Percentiles rank a stretch among this genome's conserved stretches.
Conservation (phyloP, 2,797 vertebrate genomes). For the Simalia tracyae region DNA sequence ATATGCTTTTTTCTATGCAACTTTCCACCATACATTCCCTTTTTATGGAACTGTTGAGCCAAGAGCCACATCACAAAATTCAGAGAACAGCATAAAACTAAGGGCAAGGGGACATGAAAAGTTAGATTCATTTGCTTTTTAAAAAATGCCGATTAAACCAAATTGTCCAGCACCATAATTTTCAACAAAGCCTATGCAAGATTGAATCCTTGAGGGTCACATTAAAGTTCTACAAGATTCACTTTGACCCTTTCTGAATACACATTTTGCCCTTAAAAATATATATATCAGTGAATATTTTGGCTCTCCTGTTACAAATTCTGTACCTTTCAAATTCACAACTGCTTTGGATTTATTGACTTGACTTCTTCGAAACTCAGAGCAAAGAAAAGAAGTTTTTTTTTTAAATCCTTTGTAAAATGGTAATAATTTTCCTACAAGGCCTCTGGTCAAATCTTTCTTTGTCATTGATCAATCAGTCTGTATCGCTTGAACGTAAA, state of each 20-base stretch:
- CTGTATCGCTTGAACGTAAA: slow-evolving; percentile 4
- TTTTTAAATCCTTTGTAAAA: neutral
- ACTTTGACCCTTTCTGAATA: neutral
- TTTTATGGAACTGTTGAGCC: neutral
- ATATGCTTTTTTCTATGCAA: neutral
- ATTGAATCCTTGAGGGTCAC: neutral
- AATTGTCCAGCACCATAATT: neutral
- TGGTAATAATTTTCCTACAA: neutral
- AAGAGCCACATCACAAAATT: neutral
- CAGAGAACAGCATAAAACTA: neutral
- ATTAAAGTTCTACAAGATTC: neutral
- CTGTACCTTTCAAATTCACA: neutral
- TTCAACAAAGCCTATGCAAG: neutral
- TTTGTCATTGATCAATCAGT: neutral
- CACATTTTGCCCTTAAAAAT: too few relatives aligned
- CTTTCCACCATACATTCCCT: neutral
- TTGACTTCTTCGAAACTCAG: neutral
- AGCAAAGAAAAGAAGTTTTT: neutral
- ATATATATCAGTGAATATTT: neutral
- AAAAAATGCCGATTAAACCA: neutral
- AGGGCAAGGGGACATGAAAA: neutral
- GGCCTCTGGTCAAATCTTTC: slow-evolving; percentile 69
- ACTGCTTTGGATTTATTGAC: neutral
- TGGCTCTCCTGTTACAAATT: neutral
- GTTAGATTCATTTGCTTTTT: neutral